Evolutionary conservation across 2,797 vertebrate species (phyloP).

Genomic region (Etheostoma perlongum): DNA sequence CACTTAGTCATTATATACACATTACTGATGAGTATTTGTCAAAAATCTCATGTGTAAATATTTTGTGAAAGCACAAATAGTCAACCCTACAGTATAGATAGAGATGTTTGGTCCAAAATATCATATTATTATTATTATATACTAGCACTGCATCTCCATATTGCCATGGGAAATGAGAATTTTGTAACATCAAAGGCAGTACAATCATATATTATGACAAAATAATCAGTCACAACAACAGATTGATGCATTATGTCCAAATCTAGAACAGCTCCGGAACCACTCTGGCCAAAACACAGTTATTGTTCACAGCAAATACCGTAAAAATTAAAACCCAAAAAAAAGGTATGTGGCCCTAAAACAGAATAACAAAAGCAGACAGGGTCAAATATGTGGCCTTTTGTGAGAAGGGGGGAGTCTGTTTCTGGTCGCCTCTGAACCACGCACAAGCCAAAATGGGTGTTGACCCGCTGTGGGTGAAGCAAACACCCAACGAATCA

Average conservation of each 20-base stretch:
- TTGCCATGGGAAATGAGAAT: neutral
- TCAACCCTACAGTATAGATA: too few species aligned
- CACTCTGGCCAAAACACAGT: slow-evolving; percentile 25
- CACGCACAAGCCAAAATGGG: slow-evolving; percentile 22
- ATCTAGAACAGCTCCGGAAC: neutral
- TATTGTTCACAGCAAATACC: slow-evolving; percentile 45
- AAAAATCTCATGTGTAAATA: too few species aligned
- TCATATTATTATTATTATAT: too few species aligned
- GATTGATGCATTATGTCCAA: neutral
- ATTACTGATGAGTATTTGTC: too few species aligned
- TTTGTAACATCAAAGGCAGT: neutral
- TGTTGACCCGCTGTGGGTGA: slow-evolving; percentile 27
- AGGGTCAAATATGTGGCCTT: slow-evolving; percentile 72
- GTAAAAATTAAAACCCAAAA: slow-evolving; percentile 30
- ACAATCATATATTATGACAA: slow-evolving; percentile 19
- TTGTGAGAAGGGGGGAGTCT: slow-evolving; percentile 40
- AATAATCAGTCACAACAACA: slow-evolving; percentile 7
- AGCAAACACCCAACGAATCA: slow-evolving; percentile 36
- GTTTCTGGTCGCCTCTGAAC: slow-evolving; percentile 47
- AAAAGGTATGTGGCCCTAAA: slow-evolving; percentile 59
- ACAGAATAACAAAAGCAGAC: slow-evolving; percentile 61
- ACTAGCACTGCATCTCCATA: neutral
- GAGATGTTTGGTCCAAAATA: too few species aligned
- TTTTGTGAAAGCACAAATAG: too few species aligned
- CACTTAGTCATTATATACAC: too few species aligned